These are phyloP conservation scores for Dermochelys coriacea DNA, from an alignment of 2,797 vertebrate genomes.

Conservation along the genomic window DNA sequence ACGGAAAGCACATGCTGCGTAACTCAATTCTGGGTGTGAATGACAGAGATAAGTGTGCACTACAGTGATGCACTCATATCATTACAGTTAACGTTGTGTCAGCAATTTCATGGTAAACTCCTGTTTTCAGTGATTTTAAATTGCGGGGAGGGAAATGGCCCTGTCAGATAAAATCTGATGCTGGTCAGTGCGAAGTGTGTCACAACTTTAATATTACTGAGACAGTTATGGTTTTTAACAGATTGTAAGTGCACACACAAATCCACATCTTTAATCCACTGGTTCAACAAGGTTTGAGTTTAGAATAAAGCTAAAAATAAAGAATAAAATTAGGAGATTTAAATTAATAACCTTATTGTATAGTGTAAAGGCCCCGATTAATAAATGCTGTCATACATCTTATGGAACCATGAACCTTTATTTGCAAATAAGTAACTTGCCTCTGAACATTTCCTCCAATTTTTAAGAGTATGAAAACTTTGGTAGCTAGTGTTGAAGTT, in stretches of 20 bases:
- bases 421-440: neutral
- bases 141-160: neutral
- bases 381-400: neutral
- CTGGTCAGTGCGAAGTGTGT: neutral
- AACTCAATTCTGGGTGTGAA: neutral
- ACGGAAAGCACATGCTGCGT: neutral
- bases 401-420: slow-evolving; percentile 3
- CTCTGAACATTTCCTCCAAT: neutral
- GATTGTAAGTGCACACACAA: neutral
- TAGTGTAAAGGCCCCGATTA: slow-evolving; percentile 4
- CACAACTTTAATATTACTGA: neutral
- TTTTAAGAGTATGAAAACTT: neutral
- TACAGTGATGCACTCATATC: neutral
- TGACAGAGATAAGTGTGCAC: neutral
- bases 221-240: neutral
- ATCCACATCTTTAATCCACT: neutral
- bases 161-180: neutral
- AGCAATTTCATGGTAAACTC: neutral
- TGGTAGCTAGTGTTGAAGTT: neutral
- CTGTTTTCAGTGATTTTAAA: neutral
- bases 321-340: neutral
- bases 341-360: neutral
- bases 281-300: neutral
- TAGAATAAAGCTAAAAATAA: neutral
- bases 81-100: neutral